These are phyloP conservation scores for Drepanosiphum platanoidis DNA, from an alignment of 2,888 invertebrate species.

Conservation along the genomic window DNA sequence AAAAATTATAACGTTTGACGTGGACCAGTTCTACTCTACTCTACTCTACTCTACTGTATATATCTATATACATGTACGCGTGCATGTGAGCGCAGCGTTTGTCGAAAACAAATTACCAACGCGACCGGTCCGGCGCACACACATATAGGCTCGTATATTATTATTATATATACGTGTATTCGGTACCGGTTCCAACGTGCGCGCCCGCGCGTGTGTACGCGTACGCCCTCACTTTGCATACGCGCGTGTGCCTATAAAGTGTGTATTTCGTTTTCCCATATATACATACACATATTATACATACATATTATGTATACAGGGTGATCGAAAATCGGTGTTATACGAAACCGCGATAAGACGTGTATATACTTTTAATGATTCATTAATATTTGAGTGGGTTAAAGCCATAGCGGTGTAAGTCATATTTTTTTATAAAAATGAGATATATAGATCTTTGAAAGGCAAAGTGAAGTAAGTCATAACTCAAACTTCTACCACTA, in stretches of 20 bases:
- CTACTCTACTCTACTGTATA: not conserved
- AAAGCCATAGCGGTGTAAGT: too few relatives aligned
- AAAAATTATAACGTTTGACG: slow-evolving; percentile 62
- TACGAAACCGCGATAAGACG: too few relatives aligned
- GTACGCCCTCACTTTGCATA: slow-evolving; percentile 25
- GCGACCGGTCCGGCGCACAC: slow-evolving; percentile 48
- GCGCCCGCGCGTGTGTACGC: not conserved
- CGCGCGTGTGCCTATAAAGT: not conserved
- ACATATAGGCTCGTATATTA: not conserved
- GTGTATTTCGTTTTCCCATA: slow-evolving; percentile 15
- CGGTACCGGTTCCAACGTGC: slow-evolving; percentile 6
- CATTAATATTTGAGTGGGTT: too few relatives aligned
- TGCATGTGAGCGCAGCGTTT: not conserved
- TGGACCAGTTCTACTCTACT: slow-evolving; percentile 52
- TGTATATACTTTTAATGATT: too few relatives aligned
- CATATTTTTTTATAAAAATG: too few relatives aligned
- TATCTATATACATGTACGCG: not conserved
- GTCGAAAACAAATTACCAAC: slow-evolving; percentile 59
- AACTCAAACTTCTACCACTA: too few relatives aligned
- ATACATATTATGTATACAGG: not conserved
- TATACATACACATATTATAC: slow-evolving; percentile 2
- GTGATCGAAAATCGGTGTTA: too few relatives aligned
- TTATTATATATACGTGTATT: not conserved
- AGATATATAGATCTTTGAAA: too few relatives aligned
- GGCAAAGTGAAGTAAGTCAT: too few relatives aligned